Evolutionary conservation across 64 coral and sea anemone genomes (phyloP).

Genomic region (Hydrozoanthus tunicans): DNA sequence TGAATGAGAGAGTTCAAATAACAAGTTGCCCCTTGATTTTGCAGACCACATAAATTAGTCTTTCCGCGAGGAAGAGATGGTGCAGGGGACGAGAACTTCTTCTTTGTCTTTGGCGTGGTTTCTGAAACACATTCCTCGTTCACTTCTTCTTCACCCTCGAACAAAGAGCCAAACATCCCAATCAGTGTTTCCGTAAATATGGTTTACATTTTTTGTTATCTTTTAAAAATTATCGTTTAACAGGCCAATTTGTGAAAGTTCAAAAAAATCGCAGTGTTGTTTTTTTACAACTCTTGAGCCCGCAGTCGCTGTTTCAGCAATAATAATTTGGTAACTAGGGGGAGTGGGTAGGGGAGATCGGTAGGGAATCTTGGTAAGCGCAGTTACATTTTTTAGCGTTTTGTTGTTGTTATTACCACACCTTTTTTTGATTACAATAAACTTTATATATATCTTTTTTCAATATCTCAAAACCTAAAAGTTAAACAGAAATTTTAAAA

Average conservation of each 20-base stretch:
- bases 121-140: not conserved
- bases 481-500: not conserved
- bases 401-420: too few relatives aligned
- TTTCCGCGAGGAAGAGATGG: slow-evolving; percentile 57
- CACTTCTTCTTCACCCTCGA: slow-evolving; percentile 55
- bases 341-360: not conserved
- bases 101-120: not conserved
- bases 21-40: slow-evolving; percentile 88
- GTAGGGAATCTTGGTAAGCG: not conserved
- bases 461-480: too few relatives aligned
- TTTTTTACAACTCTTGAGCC: too few relatives aligned
- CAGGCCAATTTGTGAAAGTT: too few relatives aligned
- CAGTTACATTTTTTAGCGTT: too few relatives aligned
- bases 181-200: not conserved
- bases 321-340: too few relatives aligned
- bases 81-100: not conserved
- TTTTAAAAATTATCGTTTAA: too few relatives aligned
- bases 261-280: too few relatives aligned
- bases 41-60: slow-evolving; percentile 79
- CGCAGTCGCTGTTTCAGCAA: too few relatives aligned
- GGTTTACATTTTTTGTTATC: not conserved
- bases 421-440: too few relatives aligned
- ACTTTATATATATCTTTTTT: too few relatives aligned
- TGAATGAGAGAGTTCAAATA: slow-evolving; percentile 90
- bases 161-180: slow-evolving; percentile 80